Percentiles rank a stretch among this genome's conserved stretches.
Evolutionary conservation across 2,888 invertebrate genomes (phyloP).

Genomic region (Lasioglossum marginatum): DNA sequence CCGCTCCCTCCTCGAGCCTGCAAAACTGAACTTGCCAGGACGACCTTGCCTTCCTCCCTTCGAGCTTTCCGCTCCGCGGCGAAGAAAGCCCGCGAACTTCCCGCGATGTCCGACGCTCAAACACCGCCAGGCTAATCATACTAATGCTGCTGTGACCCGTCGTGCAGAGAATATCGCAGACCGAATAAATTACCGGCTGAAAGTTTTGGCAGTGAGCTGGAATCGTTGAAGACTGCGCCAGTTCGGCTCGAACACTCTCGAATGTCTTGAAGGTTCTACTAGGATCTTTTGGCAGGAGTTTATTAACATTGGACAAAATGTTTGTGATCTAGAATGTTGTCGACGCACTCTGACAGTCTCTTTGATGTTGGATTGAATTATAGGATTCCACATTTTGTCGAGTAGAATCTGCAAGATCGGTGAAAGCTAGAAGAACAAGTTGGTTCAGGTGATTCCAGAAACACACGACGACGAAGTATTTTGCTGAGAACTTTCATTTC

Average conservation of each 20-base stretch:
- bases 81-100: neutral
- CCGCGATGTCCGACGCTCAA: constrained; percentile 26
- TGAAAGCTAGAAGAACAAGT: no score
- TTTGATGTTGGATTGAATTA: neutral
- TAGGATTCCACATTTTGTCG: no score
- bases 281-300: neutral
- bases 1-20: constrained; percentile 19
- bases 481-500: neutral
- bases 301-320: neutral
- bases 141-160: constrained; percentile 22
- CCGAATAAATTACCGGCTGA: neutral
- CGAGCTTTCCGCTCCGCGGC: neutral
- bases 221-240: neutral
- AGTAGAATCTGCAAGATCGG: no score
- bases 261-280: neutral
- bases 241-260: neutral
- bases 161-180: neutral
- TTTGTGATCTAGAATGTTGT: neutral
- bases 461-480: neutral
- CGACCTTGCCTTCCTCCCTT: constrained; percentile 24
- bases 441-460: no score
- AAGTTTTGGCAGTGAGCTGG: neutral
- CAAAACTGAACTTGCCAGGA: constrained; percentile 26
- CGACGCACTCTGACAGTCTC: neutral
- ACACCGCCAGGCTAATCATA: constrained; percentile 42